Evolutionary conservation across 2,797 vertebrate genomes (phyloP), one percentile per base, ranked within the genome.

Genomic region (Smutsia temminckii): DNA sequence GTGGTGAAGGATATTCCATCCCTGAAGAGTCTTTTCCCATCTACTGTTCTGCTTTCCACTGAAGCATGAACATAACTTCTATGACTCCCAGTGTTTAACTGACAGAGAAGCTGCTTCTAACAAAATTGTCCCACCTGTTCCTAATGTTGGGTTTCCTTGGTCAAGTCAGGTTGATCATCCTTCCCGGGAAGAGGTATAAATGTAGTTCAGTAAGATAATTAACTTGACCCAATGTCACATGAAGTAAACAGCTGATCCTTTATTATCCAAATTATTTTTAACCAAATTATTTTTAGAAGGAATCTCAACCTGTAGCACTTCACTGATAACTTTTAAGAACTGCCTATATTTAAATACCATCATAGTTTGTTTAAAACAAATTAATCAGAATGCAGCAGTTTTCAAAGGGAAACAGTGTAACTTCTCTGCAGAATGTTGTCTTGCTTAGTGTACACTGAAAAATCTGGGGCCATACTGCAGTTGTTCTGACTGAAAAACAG

Each of bases 271-370:
- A 83, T 88, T 86, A 59, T n/a, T 71, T 75, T 89, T 40, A 72
- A 21, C 37, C 40, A 93, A 89, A 83, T 88, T 86, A 59, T n/a
- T 71, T 75, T 89, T 85, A 85, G 32, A 86, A 88, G 40, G 92
- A 85, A 69, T 34, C 2, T 74, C 17, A 59, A 69, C 23, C 13
- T 85, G 1, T 49, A 80, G 7, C 42, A 79, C 37, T 46, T 46
- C 46, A 46, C 10, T 46, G 11, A 46, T 46, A 46, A 46, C 46
- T 93, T 79, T 63, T 32, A 63, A 32, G 29, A 63, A 49, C 1
- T 89, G 1, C 6, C 32, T 92, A 0, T 94, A 57, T 75, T 85
- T 68, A 90, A 84, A 85, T 3, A 91, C 14, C 25, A 42, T 59
- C 2, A 63, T 75, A 78, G 4, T 53, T 77, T 61, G 29, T 69